Conservation (phyloP, 2,888 invertebrate genomes). For the Amiota communis region DNA sequence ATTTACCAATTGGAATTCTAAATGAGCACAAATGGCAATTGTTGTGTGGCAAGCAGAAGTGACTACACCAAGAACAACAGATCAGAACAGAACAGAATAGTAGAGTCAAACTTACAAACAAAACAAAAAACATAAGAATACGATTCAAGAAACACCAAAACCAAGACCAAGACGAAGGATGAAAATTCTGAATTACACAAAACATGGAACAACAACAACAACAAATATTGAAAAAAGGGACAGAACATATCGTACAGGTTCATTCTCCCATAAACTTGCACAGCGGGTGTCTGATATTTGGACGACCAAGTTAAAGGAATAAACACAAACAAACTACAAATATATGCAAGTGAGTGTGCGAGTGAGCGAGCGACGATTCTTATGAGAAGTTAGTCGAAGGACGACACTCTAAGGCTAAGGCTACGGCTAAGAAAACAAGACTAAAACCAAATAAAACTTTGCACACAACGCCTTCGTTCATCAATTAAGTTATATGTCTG, state of each 20-base stretch:
- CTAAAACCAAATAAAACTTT: constrained; percentile 51
- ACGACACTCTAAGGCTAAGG: constrained; percentile 2
- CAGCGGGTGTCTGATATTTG: constrained; percentile 64
- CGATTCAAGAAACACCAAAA: constrained; percentile 19
- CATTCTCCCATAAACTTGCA: constrained; percentile 70
- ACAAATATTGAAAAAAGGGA: constrained; percentile 3
- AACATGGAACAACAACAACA: background rate
- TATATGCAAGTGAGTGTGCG: background rate
- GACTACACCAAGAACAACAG: constrained; percentile 29
- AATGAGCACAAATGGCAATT: constrained; percentile 46
- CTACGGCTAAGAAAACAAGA: constrained; percentile 6
- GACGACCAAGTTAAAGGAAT: background rate
- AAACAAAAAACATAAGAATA: constrained; percentile 24
- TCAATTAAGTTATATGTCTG: constrained; percentile 63
- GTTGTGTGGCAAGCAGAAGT: constrained; percentile 22
- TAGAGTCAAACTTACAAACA: constrained; percentile 31
- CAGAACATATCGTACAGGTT: constrained; percentile 61
- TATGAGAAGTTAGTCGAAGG: background rate
- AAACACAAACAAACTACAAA: background rate
- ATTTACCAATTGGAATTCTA: constrained; percentile 66
- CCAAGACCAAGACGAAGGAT: background rate
- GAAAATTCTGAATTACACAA: constrained; percentile 28
- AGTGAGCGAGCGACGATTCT: background rate
- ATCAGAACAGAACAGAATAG: background rate
- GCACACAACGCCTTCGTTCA: constrained; percentile 65